Conservation (phyloP, 2,797 vertebrate species). For the Sebastes trivittatus region DNA sequence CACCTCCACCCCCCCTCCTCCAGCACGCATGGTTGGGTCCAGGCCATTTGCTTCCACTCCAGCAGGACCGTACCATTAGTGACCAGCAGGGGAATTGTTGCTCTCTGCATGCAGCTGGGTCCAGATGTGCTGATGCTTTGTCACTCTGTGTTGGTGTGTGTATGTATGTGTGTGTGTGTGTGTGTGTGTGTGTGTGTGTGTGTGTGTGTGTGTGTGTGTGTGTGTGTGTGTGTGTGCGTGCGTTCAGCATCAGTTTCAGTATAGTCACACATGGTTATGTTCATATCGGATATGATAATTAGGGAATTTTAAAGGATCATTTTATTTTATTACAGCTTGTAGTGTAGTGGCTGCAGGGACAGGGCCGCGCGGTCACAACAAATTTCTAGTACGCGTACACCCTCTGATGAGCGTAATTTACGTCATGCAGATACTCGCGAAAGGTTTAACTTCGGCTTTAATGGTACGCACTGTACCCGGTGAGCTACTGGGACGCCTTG, state of each 20-base stretch:
- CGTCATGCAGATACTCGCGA: no score
- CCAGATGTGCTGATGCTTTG: slow-evolving; percentile 47
- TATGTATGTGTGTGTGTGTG: no score
- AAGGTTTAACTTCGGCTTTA: no score
- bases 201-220: not conserved
- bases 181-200: not conserved
- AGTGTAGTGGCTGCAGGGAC: no score
- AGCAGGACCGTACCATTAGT: slow-evolving; percentile 63
- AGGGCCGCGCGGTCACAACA: no score
- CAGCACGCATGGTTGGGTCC: slow-evolving; percentile 45
- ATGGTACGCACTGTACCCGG: no score
- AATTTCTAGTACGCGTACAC: no score
- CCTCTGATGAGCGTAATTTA: no score
- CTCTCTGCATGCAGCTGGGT: slow-evolving; percentile 54
- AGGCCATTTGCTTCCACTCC: slow-evolving; percentile 56
- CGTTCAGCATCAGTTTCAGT: not conserved
- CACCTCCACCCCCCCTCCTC: not conserved
- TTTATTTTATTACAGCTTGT: not conserved
- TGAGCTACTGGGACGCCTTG: no score
- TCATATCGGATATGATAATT: not conserved
- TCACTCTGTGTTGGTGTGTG: not conserved
- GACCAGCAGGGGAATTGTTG: slow-evolving; percentile 66
- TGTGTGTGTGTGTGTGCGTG: not conserved
- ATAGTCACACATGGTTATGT: not conserved
- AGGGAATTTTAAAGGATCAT: not conserved